A percentile compares a stretch with the other conserved stretches of the same genome.
phyloP scores from a whole-genome alignment of 1,140 invertebrate genomes.

The Danaus plexippus region DNA sequence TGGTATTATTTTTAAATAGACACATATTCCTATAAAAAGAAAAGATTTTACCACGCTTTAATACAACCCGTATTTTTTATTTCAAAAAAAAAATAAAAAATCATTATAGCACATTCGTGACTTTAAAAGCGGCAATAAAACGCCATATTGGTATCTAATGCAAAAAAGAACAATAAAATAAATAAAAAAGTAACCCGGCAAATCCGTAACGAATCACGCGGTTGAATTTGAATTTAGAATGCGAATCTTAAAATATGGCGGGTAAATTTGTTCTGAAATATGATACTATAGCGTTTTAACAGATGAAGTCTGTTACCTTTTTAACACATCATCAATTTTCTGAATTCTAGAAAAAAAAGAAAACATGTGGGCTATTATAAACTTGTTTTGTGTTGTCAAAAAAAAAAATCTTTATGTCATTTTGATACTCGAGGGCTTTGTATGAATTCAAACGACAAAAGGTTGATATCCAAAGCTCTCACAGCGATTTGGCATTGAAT shows the following conservation, averaged over 20 bases:
- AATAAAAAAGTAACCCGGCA: slow-evolving; percentile 33
- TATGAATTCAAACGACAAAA: slow-evolving; percentile 49
- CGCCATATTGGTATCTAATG: slow-evolving; percentile 19
- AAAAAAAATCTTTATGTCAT: slow-evolving; percentile 66
- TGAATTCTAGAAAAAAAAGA: slow-evolving; percentile 46
- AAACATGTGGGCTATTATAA: slow-evolving; percentile 60
- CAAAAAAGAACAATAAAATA: slow-evolving; percentile 31
- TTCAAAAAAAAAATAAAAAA: slow-evolving; percentile 16
- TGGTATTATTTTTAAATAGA: too few relatives aligned
- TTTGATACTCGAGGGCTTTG: slow-evolving; percentile 65
- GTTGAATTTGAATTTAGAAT: slow-evolving; percentile 42
- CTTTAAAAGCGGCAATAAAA: slow-evolving; percentile 25
- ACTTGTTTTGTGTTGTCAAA: slow-evolving; percentile 53
- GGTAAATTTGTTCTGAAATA: slow-evolving; percentile 34
- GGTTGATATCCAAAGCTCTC: slow-evolving; percentile 34
- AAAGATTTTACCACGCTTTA: too few relatives aligned
- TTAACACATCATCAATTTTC: slow-evolving; percentile 69
- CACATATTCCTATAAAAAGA: too few relatives aligned
- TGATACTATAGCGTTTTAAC: slow-evolving; percentile 25
- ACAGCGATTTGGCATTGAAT: slow-evolving; percentile 56
- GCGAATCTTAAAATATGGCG: slow-evolving; percentile 46
- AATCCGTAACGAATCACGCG: slow-evolving; percentile 43
- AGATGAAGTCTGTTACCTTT: slow-evolving; percentile 47
- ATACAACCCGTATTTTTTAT: neutral
- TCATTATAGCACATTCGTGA: slow-evolving; percentile 10